phyloP scores from a whole-genome alignment of 2,888 invertebrate species.

The Microctonus brassicae region DNA sequence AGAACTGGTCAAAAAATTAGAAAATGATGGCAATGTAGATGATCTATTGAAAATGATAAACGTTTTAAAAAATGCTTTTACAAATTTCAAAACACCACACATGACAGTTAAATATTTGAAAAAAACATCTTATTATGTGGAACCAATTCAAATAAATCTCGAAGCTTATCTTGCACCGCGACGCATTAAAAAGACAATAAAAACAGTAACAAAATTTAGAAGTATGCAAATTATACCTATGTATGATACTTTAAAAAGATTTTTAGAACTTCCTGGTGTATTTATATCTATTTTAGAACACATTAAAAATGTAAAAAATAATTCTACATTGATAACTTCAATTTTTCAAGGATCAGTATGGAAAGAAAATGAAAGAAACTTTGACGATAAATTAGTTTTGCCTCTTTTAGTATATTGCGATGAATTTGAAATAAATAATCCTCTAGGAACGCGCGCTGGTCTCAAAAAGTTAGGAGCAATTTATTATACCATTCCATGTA shows the following conservation, averaged over 20 bases:
- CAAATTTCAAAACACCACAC: conserved; percentile 27
- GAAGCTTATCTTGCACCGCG: conserved; percentile 20
- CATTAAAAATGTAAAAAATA: conserved; percentile 30
- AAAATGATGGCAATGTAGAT: conserved; percentile 16
- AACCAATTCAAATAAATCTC: background rate
- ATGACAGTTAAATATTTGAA: conserved; percentile 34
- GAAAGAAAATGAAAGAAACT: conserved; percentile 34
- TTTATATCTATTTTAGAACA: too few relatives aligned
- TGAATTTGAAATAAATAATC: conserved; percentile 49
- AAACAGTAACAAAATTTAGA: background rate
- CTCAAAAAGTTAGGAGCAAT: conserved; percentile 45
- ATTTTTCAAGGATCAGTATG: conserved; percentile 34
- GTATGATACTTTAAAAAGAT: conserved; percentile 36
- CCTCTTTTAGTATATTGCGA: conserved; percentile 42
- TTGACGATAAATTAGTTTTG: conserved; percentile 32
- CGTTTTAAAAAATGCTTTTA: conserved; percentile 23
- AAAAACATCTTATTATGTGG: conserved; percentile 25
- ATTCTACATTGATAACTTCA: conserved; percentile 21
- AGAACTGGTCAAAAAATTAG: background rate
- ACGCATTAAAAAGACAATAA: background rate
- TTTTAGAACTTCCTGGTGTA: conserved; percentile 44
- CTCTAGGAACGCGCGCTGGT: conserved; percentile 40
- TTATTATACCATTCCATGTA: conserved; percentile 42
- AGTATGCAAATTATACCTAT: conserved; percentile 36
- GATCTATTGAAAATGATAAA: conserved; percentile 12